Percentiles rank a stretch among this genome's conserved stretches.
Evolutionary conservation across 2,797 vertebrate genomes (phyloP).

Genomic region (Poecilia gillii): DNA sequence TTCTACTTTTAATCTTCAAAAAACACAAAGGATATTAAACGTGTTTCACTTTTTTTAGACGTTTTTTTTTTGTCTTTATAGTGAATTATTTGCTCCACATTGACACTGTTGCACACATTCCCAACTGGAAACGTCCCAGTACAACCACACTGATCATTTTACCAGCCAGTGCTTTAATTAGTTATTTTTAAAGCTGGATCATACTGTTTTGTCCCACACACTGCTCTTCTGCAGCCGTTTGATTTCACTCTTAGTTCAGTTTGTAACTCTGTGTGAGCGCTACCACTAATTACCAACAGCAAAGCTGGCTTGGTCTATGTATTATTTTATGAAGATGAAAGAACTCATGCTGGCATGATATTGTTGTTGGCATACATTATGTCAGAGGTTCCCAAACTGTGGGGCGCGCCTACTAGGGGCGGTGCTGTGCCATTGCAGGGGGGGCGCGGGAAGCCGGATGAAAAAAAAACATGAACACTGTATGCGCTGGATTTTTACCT

Average conservation of each 20-base stretch:
- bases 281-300: slow-evolving; percentile 34
- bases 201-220: slow-evolving; percentile 50
- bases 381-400: too few relatives aligned
- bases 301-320: slow-evolving; percentile 19
- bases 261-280: slow-evolving; percentile 21
- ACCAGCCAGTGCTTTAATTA: slow-evolving; percentile 62
- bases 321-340: slow-evolving; percentile 21
- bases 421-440: too few relatives aligned
- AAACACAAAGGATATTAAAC: slow-evolving; percentile 5
- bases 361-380: slow-evolving; percentile 12
- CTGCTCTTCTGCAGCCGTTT: slow-evolving; percentile 41
- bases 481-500: too few relatives aligned
- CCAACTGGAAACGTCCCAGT: slow-evolving; percentile 57
- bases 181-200: slow-evolving; percentile 57
- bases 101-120: slow-evolving; percentile 51
- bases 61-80: background rate
- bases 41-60: background rate
- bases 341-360: slow-evolving; percentile 8
- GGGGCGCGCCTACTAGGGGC: too few relatives aligned
- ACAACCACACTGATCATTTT: slow-evolving; percentile 53
- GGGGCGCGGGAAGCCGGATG: too few relatives aligned
- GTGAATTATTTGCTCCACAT: slow-evolving; percentile 26
- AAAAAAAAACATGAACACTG: too few relatives aligned
- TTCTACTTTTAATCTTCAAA: slow-evolving; percentile 36
- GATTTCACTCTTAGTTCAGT: slow-evolving; percentile 30